Evolutionary conservation across 2,113 vertebrate genomes (phyloP).

Genomic region (Semnornis frantzii): DNA sequence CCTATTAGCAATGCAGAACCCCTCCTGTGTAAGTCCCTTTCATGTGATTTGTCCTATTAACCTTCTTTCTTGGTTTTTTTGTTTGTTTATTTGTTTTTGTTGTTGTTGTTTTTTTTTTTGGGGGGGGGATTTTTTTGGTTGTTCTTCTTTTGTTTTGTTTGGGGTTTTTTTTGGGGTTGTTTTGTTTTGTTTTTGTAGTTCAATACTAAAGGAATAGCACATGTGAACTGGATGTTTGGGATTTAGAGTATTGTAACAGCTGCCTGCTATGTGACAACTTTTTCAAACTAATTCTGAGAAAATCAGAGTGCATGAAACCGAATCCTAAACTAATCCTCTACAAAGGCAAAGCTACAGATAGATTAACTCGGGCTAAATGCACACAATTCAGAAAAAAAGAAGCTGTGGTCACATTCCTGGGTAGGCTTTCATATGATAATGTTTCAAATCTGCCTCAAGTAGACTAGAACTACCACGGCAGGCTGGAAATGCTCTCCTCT

Average conservation of each 20-base stretch:
- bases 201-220: not conserved
- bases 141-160: not conserved
- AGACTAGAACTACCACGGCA: not conserved
- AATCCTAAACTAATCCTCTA: constrained; percentile 8
- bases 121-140: too few species aligned
- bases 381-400: not conserved
- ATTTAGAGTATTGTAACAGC: not conserved
- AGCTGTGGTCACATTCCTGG: not conserved
- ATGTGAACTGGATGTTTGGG: not conserved
- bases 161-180: not conserved
- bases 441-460: not conserved
- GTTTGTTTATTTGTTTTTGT: too few species aligned
- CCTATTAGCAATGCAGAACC: not conserved
- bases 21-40: not conserved
- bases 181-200: not conserved
- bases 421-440: not conserved
- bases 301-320: not conserved
- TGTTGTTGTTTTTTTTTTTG: constrained; percentile 19
- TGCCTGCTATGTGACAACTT: not conserved
- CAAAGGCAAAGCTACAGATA: not conserved
- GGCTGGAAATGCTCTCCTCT: not conserved
- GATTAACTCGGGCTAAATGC: not conserved
- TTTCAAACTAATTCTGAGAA: constrained; percentile 11
- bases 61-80: not conserved
- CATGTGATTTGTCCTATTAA: constrained; percentile 8